phyloP scores from a whole-genome alignment of 2,888 invertebrate species.

The Anoplius nigerrimus region DNA sequence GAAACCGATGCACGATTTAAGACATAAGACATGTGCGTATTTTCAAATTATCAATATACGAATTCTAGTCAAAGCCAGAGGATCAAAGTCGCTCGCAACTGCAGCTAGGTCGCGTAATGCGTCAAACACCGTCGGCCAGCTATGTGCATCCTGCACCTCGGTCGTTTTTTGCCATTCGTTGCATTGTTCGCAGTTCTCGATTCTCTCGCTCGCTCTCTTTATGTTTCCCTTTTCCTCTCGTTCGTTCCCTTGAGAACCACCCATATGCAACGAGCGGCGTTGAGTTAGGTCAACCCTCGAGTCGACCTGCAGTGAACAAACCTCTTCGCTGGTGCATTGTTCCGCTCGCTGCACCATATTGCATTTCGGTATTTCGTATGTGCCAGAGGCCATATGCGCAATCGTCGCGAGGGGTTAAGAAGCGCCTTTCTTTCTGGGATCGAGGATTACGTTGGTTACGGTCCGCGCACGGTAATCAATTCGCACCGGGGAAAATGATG shows the following conservation, averaged over 20 bases:
- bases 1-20: too few species aligned
- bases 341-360: constrained; percentile 36
- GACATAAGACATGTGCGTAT: too few species aligned
- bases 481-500: too few species aligned
- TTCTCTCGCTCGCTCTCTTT: constrained; percentile 4
- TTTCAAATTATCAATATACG: too few species aligned
- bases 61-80: too few species aligned
- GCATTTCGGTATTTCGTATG: constrained; percentile 27
- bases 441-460: not conserved
- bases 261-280: constrained; percentile 25
- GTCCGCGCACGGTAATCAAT: too few species aligned
- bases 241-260: constrained; percentile 31
- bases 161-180: not conserved
- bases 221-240: constrained; percentile 25
- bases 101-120: too few species aligned
- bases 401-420: not conserved
- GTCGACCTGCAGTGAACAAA: constrained; percentile 15
- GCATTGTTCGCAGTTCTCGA: not conserved
- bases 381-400: not conserved
- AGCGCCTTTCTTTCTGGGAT: not conserved
- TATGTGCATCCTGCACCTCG: not conserved
- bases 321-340: constrained; percentile 30
- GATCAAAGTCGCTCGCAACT: too few species aligned
- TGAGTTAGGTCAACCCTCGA: constrained; percentile 41
- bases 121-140: too few species aligned